Evolutionary conservation across 2,113 vertebrate genomes (phyloP), one percentile per base, ranked within the genome.

Genomic region (Macroglossus sobrinus): DNA sequence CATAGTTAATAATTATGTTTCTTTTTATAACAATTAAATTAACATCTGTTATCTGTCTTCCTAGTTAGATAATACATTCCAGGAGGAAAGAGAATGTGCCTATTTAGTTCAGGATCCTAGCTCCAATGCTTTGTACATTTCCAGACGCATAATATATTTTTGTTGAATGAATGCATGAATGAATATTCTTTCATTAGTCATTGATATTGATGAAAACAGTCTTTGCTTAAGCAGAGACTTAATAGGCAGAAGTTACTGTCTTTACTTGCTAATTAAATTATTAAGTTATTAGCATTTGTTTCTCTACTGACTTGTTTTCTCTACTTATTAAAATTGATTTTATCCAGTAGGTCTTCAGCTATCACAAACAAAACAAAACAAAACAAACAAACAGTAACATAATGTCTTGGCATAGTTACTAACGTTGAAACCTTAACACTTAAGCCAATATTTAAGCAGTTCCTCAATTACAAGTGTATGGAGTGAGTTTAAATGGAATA

Each of bases 231-330:
- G 7, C 57, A 91, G 66, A 94, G 9, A 2, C 9, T 86, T 59
- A 63, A 68, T 26, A 71, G 76, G 13, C 57, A 72, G 40, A 88
- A 53, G 15, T 84, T 72, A 84, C 38, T 66, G 47, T 82, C 18
- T 16, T 69, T 12, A 72, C 35, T 84, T 92, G 59, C 11, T 92
- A 89, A 50, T 61, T 55, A 68, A 91, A 71, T 85, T 26, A 86
- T 76, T 81, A 76, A 90, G 76, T 89, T 21, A 28, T 74, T 81
- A n/a, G 26, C 16, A 59, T 91, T 95, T 84, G 22, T 87, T 97
- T 47, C 53, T 66, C 53, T 3, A 45, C 28, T 92, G 21, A 53
- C 40, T n/a, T 84, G 94, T 61, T 59, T 69, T 61, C 79, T 74
- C 30, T 28, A 64, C 28, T 28, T 63, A 30, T 57, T 57, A 57